phyloP scores from a whole-genome alignment of 2,797 vertebrate species.

The Poecilia velifera region DNA sequence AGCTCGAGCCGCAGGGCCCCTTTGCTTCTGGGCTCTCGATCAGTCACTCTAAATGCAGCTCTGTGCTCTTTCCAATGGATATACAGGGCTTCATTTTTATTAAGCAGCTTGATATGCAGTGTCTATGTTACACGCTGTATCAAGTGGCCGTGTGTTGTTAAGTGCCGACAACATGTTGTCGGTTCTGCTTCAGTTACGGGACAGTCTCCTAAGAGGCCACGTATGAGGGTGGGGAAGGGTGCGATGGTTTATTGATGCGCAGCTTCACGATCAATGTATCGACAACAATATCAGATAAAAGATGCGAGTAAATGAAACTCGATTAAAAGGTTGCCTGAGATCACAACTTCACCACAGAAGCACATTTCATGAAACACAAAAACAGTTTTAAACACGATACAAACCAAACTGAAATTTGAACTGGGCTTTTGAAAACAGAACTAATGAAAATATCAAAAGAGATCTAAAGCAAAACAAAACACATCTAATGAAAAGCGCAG shows the following conservation, averaged over 20 bases:
- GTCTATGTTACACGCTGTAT: slow-evolving; percentile 52
- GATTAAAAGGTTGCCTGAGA: background rate
- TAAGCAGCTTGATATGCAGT: slow-evolving; percentile 67
- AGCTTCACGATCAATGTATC: background rate
- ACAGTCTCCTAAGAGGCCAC: slow-evolving; percentile 32
- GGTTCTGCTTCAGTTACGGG: slow-evolving; percentile 41
- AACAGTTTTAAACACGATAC: background rate
- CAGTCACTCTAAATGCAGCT: slow-evolving; percentile 71
- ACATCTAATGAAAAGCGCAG: background rate
- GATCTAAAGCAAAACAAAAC: background rate
- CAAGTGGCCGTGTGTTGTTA: slow-evolving; percentile 38
- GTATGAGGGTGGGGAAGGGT: slow-evolving; percentile 6
- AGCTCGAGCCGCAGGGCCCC: slow-evolving; percentile 58
- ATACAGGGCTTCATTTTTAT: slow-evolving; percentile 63
- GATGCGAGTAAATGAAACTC: background rate
- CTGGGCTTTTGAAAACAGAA: background rate
- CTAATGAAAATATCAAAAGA: background rate
- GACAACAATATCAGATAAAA: background rate
- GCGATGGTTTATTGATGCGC: background rate
- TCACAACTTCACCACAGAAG: background rate
- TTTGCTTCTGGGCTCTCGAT: slow-evolving; percentile 76
- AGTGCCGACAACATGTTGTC: slow-evolving; percentile 55
- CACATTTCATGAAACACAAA: background rate
- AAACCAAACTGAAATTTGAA: background rate
- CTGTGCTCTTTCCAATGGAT: slow-evolving; percentile 62